Conservation (phyloP, 2,113 vertebrate genomes). For the Myrmecobius fasciatus region DNA sequence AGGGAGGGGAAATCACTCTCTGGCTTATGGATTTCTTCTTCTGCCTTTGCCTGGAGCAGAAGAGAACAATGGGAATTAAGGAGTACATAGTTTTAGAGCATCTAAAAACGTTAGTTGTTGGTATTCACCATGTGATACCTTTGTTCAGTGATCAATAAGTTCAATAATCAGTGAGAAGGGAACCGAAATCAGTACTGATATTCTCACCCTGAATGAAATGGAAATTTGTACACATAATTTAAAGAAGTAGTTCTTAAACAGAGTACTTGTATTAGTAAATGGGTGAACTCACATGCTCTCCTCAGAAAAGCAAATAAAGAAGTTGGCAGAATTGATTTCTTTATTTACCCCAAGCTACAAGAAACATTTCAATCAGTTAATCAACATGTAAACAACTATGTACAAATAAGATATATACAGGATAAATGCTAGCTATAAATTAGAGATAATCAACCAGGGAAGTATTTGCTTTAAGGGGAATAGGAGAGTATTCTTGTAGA, state of each 20-base stretch:
- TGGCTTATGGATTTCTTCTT: neutral
- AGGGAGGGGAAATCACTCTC: neutral
- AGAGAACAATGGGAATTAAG: neutral
- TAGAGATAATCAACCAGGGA: neutral
- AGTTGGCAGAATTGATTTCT: neutral
- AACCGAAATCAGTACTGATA: neutral
- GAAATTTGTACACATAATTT: neutral
- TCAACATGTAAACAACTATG: neutral
- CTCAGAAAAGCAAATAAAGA: neutral
- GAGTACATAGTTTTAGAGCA: neutral
- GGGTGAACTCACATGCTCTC: neutral
- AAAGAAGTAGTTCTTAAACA: neutral
- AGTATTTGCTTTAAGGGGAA: neutral
- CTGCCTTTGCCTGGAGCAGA: neutral
- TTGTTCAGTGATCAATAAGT: neutral
- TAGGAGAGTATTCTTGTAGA: neutral
- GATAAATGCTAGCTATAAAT: neutral
- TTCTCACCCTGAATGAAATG: neutral
- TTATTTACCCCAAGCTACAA: neutral
- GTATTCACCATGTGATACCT: neutral
- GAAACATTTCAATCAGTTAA: slow-evolving; percentile 4
- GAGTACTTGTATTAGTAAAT: neutral
- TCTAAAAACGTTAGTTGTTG: neutral
- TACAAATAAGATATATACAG: neutral
- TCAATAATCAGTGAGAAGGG: too few relatives aligned